A percentile compares a stretch with the other conserved stretches of the same genome.
Evolutionary conservation across 2,888 invertebrate genomes (phyloP).

Genomic region (Strigamia transsilvanica): DNA sequence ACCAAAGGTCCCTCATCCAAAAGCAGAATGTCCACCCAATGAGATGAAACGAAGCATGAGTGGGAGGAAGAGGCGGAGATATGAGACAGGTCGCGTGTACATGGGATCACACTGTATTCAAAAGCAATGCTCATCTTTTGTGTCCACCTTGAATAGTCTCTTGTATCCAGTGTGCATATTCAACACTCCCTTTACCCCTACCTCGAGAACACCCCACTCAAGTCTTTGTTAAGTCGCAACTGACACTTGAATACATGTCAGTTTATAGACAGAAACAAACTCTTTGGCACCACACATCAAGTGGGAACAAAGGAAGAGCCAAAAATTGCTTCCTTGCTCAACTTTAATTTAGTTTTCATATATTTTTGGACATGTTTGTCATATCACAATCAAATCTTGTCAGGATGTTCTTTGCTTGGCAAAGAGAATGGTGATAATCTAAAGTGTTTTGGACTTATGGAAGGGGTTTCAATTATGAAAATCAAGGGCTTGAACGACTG

Average conservation of each 20-base stretch:
- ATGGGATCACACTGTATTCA: background rate
- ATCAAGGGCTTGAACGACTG: background rate
- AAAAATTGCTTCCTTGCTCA: background rate
- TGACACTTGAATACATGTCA: slow-evolving; percentile 29
- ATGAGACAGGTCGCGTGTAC: slow-evolving; percentile 24
- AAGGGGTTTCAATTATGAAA: background rate
- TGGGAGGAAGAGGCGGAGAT: slow-evolving; percentile 3
- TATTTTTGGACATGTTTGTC: no score
- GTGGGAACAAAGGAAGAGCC: background rate
- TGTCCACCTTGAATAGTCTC: slow-evolving; percentile 10
- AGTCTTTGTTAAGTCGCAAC: slow-evolving; percentile 1
- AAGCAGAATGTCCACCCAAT: background rate
- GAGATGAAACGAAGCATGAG: background rate
- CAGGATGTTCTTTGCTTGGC: background rate
- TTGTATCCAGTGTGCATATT: slow-evolving; percentile 1
- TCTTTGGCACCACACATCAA: background rate
- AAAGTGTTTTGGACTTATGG: no score
- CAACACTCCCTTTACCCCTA: background rate
- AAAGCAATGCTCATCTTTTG: slow-evolving; percentile 8
- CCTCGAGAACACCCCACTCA: background rate
- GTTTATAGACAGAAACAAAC: background rate
- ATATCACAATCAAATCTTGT: no score
- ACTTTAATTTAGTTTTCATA: no score
- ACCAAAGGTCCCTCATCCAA: background rate
- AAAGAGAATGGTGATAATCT: no score